Conservation (phyloP, 2,888 invertebrate genomes). For the Piscicola geometra region DNA sequence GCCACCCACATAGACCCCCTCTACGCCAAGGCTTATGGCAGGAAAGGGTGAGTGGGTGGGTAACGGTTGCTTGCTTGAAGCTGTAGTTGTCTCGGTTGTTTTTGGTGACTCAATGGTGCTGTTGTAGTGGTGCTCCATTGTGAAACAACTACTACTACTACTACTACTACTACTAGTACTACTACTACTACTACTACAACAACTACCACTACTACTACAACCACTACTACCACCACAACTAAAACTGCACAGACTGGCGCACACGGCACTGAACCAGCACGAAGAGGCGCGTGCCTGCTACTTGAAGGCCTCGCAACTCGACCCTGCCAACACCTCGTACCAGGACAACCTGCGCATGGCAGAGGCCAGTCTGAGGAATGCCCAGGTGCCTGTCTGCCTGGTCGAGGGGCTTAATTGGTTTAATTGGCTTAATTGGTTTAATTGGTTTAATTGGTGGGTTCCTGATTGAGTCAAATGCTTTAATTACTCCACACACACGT, state of each 20-base stretch:
- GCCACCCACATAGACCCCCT: conserved; percentile 81
- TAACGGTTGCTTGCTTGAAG: background rate
- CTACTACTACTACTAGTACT: background rate
- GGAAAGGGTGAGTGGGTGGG: conserved; percentile 65
- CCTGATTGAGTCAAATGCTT: background rate
- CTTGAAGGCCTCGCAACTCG: conserved; percentile 35
- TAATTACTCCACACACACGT: background rate
- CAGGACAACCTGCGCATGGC: conserved; percentile 32
- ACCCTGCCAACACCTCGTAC: conserved; percentile 33
- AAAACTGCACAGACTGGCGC: conserved; percentile 35
- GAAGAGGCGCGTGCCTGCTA: conserved; percentile 34
- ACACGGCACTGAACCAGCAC: conserved; percentile 33
- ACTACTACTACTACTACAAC: background rate
- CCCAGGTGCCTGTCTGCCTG: background rate
- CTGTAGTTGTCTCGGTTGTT: background rate
- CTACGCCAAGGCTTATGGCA: conserved; percentile 90
- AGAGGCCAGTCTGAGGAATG: conserved; percentile 17
- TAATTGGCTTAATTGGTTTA: background rate
- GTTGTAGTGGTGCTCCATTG: no score
- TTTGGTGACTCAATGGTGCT: no score
- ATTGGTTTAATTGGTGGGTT: background rate
- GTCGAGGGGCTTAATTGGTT: background rate
- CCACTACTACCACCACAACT: no score
- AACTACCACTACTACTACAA: no score
- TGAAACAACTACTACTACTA: no score